phyloP scores from a whole-genome alignment of 2,888 invertebrate species.

The Trimorus sp. region DNA sequence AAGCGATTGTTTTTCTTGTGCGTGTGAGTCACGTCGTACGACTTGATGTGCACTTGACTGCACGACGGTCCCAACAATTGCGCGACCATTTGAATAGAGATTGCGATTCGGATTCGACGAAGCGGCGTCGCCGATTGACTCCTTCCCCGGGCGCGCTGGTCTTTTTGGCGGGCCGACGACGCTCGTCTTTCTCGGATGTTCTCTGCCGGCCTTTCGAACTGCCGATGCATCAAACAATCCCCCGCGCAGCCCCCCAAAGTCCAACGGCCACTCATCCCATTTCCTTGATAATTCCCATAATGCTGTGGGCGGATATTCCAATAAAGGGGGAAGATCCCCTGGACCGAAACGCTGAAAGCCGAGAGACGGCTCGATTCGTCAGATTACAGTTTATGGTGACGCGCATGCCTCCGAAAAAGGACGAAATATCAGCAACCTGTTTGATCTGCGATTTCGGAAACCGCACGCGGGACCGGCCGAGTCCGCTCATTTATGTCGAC shows the following conservation, averaged over 20 bases:
- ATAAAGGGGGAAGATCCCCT: conserved; percentile 79
- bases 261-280: conserved; percentile 76
- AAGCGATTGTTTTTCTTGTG: conserved; percentile 26
- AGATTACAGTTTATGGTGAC: conserved; percentile 74
- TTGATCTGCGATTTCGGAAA: conserved; percentile 50
- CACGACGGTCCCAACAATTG: conserved; percentile 64
- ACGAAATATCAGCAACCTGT: conserved; percentile 55
- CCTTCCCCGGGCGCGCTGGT: conserved; percentile 55
- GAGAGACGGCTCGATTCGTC: conserved; percentile 74
- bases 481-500: conserved; percentile 46
- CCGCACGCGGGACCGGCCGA: conserved; percentile 32
- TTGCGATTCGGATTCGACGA: conserved; percentile 53
- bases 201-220: conserved; percentile 33
- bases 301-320: conserved; percentile 82
- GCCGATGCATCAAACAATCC: conserved; percentile 52
- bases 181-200: not conserved
- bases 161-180: conserved; percentile 30
- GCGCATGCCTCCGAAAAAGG: conserved; percentile 51
- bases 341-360: conserved; percentile 77
- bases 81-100: conserved; percentile 56
- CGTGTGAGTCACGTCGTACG: conserved; percentile 29
- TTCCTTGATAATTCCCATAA: conserved; percentile 81
- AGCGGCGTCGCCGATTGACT: conserved; percentile 55
- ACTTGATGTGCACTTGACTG: conserved; percentile 53
- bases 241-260: conserved; percentile 48